phyloP scores from a whole-genome alignment of 2,888 invertebrate species.

The Polydrusus cervinus region DNA sequence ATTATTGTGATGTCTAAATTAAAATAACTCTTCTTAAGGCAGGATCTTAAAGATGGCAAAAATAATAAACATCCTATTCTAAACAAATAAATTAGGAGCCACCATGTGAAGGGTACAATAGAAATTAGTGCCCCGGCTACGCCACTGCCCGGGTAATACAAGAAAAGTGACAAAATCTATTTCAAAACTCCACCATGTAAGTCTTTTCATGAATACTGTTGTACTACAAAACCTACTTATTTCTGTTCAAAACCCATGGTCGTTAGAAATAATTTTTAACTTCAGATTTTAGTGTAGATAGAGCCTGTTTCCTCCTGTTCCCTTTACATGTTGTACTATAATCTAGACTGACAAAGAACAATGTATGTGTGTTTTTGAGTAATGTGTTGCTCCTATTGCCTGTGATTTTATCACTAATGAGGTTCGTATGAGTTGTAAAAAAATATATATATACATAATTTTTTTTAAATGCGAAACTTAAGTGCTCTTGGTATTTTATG shows the following conservation, averaged over 20 bases:
- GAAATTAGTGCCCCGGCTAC: conserved; percentile 2
- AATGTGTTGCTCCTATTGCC: conserved; percentile 18
- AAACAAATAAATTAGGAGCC: conserved; percentile 14
- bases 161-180: too few relatives aligned
- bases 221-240: too few relatives aligned
- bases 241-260: too few relatives aligned
- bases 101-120: not conserved
- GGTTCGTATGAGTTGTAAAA: conserved; percentile 63
- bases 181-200: too few relatives aligned
- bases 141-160: too few relatives aligned
- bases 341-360: not conserved
- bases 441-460: conserved; percentile 64
- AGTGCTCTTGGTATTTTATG: conserved; percentile 73
- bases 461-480: conserved; percentile 70
- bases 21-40: too few relatives aligned
- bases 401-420: conserved; percentile 66
- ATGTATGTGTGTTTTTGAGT: not conserved
- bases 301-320: not conserved
- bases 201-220: too few relatives aligned
- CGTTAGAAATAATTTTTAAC: not conserved
- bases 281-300: not conserved
- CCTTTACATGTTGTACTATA: conserved; percentile 15
- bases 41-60: conserved; percentile 8
- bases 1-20: too few relatives aligned
- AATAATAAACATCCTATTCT: conserved; percentile 4